Evolutionary conservation across 2,797 vertebrate species (phyloP), one percentile per base, ranked within the genome.

Genomic region (Sus cebifrons): DNA sequence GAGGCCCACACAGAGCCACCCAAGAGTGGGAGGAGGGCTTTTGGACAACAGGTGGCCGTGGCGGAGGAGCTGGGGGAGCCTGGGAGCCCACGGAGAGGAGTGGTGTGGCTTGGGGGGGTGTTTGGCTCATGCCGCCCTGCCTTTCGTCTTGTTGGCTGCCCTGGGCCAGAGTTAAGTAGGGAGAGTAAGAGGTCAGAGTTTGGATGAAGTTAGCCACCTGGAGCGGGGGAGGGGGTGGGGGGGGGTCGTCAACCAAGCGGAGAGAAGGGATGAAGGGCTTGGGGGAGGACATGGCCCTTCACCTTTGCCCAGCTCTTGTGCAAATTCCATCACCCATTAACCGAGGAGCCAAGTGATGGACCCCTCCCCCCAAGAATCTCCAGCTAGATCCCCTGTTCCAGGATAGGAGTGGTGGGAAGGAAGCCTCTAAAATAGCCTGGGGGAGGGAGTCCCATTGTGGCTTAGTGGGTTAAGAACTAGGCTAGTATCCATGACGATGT

Each of bases 281-380:
- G n/a, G 86, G 67, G 74, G 74, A 95, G 95, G 94, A 95, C 95
- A 18, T 0, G 0, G 94, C 97, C 97, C 98, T 98, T 98, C 96
- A 98, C 98, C 98, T 98, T 98, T 98, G 98, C 96, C 97, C 98
- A 96, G 97, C 77, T 96, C 95, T 95, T 97, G 96, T 90, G 94
- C 83, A 97, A 95, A 96, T 93, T 97, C 87, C 92, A 81, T 98
- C 97, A 98, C 85, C 94, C 87, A 98, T 98, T 98, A 98, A 98
- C 98, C 0, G 23, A 58, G 86, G 40, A 94, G 21, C 44, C 91
- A 79, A 67, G 27, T 83, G 90, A 91, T 88, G 81, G 89, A 79
- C 70, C 77, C 96, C 87, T 95, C 94, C 95, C 94, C 95, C 81
- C 79, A 84, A 91, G 74, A 95, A 91, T 94, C 58, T 89, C 70